These are phyloP conservation scores for Drosophila bipectinata DNA, from an alignment of 1,140 invertebrate species.

Conservation along the genomic window DNA sequence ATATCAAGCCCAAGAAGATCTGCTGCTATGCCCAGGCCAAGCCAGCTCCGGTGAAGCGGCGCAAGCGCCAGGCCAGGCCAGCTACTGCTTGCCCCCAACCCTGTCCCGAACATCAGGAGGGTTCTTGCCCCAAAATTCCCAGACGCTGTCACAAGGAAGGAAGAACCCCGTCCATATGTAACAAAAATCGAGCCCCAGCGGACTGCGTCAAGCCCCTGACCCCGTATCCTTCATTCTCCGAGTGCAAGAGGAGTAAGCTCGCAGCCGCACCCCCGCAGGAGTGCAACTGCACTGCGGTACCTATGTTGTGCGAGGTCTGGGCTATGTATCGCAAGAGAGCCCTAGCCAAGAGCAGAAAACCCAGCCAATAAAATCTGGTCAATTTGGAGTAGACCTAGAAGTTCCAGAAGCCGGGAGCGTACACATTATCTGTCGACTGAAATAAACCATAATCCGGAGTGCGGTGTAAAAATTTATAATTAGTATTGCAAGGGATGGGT, in stretches of 20 bases:
- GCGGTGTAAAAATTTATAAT: neutral
- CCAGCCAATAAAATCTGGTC: no score
- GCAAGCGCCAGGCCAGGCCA: conserved; percentile 30
- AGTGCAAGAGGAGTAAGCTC: conserved; percentile 30
- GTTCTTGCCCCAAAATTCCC: conserved; percentile 10
- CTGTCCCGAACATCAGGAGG: neutral
- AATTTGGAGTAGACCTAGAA: neutral
- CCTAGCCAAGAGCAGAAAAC: conserved; percentile 7
- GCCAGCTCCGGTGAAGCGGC: conserved; percentile 46
- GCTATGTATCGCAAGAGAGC: conserved; percentile 26
- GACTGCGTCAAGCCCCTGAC: conserved; percentile 53
- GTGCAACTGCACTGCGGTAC: conserved; percentile 45
- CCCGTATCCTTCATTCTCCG: conserved; percentile 59
- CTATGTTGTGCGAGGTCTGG: conserved; percentile 60
- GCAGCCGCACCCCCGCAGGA: conserved; percentile 24
- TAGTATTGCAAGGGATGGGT: no score
- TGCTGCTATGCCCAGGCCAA: conserved; percentile 49
- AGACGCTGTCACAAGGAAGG: conserved; percentile 52
- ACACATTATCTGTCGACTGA: neutral
- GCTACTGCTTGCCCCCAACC: conserved; percentile 35
- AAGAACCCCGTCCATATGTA: conserved; percentile 43
- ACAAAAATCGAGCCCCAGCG: neutral
- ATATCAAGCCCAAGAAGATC: conserved; percentile 61
- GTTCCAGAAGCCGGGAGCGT: no score
- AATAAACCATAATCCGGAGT: conserved; percentile 5